Conservation (phyloP, 2,113 vertebrate species). For the Antechinus stuartii region DNA sequence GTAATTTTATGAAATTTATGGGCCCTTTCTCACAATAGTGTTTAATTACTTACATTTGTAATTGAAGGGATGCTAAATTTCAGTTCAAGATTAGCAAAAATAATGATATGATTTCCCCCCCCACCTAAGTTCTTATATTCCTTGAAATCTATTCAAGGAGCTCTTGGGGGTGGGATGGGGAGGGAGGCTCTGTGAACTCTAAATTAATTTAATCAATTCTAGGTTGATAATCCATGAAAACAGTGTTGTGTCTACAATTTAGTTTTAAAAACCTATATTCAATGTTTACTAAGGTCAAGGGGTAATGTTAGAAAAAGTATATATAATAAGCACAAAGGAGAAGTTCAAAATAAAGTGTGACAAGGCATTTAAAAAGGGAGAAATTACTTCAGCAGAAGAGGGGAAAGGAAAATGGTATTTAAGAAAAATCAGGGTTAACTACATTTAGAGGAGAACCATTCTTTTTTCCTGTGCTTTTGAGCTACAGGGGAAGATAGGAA, state of each 20-base stretch:
- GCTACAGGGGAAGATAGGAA: not conserved
- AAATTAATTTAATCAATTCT: not conserved
- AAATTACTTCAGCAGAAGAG: not conserved
- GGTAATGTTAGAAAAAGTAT: not conserved
- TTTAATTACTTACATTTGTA: not conserved
- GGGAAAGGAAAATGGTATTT: not conserved
- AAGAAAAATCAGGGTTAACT: not conserved
- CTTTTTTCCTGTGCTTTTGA: not conserved
- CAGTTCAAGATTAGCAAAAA: not conserved
- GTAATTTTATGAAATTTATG: not conserved
- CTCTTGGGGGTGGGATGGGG: not conserved
- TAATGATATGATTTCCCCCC: not conserved
- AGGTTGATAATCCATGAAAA: not conserved
- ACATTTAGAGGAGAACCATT: not conserved
- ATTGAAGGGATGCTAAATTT: not conserved
- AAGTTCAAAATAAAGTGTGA: not conserved
- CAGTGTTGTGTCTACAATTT: not conserved
- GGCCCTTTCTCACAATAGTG: not conserved
- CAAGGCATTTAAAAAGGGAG: not conserved
- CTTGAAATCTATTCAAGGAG: not conserved
- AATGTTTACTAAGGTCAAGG: not conserved
- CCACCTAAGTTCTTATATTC: not conserved
- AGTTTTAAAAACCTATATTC: not conserved
- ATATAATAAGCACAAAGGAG: not conserved
- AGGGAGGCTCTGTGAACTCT: not conserved